Conservation (phyloP, 2,888 invertebrate genomes). For the Agrochola macilenta region DNA sequence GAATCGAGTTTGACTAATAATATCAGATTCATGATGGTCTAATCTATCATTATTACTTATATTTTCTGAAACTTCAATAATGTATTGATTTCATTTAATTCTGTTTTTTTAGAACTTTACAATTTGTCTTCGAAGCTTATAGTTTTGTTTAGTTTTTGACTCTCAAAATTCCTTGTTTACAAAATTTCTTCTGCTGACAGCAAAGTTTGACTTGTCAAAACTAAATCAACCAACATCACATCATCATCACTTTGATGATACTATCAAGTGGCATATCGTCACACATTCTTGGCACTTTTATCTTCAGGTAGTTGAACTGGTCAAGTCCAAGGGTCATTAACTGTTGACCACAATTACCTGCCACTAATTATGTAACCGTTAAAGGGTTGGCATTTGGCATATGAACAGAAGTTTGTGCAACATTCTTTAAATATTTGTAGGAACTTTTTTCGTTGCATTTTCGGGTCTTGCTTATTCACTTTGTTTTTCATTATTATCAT, state of each 20-base stretch:
- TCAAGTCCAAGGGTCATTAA: slow-evolving; percentile 40
- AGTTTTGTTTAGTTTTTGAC: not conserved
- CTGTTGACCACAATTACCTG: slow-evolving; percentile 24
- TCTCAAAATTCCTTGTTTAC: not conserved
- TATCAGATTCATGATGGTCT: not conserved
- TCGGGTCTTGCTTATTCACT: not conserved
- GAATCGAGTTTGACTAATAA: not conserved
- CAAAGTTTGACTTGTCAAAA: not conserved
- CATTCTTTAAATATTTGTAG: slow-evolving; percentile 25
- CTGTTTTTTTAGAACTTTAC: not conserved
- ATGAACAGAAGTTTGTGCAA: slow-evolving; percentile 8
- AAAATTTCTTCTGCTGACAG: not conserved
- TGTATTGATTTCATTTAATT: not conserved
- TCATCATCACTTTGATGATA: not conserved
- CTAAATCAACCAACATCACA: slow-evolving; percentile 10
- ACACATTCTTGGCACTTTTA: slow-evolving; percentile 21
- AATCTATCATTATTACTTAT: not conserved
- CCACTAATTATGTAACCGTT: slow-evolving; percentile 23
- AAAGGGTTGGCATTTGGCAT: slow-evolving; percentile 22
- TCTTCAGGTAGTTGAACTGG: slow-evolving; percentile 21
- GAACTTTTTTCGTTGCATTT: not conserved
- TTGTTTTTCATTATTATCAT: not conserved
- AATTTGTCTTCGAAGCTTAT: not conserved
- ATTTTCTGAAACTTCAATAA: not conserved
- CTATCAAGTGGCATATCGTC: not conserved